Evolutionary conservation across 2,797 vertebrate species (phyloP), one percentile per base, ranked within the genome.

Genomic region (Oreonectes daqikongensis): DNA sequence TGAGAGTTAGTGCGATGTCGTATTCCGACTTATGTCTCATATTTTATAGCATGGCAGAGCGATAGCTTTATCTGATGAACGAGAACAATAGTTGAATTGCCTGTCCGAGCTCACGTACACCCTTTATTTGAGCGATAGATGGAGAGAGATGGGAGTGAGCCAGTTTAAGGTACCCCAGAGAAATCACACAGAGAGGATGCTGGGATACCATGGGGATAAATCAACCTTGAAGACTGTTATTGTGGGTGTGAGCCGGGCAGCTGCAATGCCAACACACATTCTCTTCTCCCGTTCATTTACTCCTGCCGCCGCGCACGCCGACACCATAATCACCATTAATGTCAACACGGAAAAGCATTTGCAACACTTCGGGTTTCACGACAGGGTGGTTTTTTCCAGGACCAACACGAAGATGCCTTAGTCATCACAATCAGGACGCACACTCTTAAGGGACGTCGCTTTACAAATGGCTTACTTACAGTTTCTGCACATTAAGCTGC

Each of bases 61-160:
- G 63, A 77, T 61, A 46, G 53, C 22, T 30, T 75, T 68, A 78
- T 80, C 75, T 80, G 75, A 83, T 67, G 18, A 59, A 75, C 44
- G 18, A 55, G 44, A 75, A 66, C 75, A 83, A 61, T 53, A 15
- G 38, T 18, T 9, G 30, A 69, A 50, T 38, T 55, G 61, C 48
- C 38, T 66, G 64, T 75, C 61, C 18, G 2, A 14, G 46, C 5
- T 35, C 76, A 48, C 46, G 5, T 50, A 69, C 63, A 64, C 20
- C 2, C 55, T 52, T 60, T 60, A 68, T 59, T 11, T 24, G 22
- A 57, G 20, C 24, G 48, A 20, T 20, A 48, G 26, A 67, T 40
- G 46, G 57, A 75, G 30, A 68, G n/a, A 14, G 40, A 42, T 42
- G 52, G 46, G 55, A 46, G 15, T 57, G 74, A 59, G 73, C 46